These are phyloP conservation scores for Pungitius pungitius DNA, from an alignment of 2,113 vertebrate genomes.

Conservation along the genomic window DNA sequence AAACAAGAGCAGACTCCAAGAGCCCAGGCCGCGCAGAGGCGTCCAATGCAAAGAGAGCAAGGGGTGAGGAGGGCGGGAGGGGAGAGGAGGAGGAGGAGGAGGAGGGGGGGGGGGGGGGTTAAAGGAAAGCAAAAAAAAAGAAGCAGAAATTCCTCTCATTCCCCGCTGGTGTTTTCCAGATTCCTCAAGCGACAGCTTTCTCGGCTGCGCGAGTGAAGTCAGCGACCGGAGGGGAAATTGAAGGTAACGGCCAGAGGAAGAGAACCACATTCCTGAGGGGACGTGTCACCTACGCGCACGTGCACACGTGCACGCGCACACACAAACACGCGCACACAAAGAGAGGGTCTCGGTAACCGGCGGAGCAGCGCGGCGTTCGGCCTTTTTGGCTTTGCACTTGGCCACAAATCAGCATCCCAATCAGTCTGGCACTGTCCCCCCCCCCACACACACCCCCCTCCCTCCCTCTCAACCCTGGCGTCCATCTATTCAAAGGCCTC, in stretches of 20 bases:
- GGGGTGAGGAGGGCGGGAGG: conserved; percentile 37
- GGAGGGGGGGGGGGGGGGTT: conserved; percentile 52
- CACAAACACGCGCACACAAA: too few species aligned
- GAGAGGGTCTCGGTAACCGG: conserved; percentile 57
- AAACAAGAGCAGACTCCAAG: conserved; percentile 82
- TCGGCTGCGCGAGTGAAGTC: conserved; percentile 68
- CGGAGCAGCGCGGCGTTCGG: conserved; percentile 43
- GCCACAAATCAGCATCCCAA: conserved; percentile 8
- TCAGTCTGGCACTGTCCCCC: background rate
- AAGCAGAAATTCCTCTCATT: conserved; percentile 83
- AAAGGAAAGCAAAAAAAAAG: conserved; percentile 42
- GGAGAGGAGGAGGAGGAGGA: too few species aligned
- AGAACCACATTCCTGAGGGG: conserved; percentile 74
- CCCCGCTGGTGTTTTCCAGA: conserved; percentile 82
- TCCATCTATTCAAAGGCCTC: conserved; percentile 17
- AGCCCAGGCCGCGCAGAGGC: conserved; percentile 75
- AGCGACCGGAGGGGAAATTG: conserved; percentile 70
- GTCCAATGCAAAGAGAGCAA: conserved; percentile 81
- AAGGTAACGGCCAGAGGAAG: conserved; percentile 67
- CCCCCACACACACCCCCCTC: too few species aligned
- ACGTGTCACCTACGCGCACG: conserved; percentile 67
- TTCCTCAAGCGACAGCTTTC: conserved; percentile 75
- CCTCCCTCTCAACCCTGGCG: background rate
- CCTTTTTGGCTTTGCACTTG: background rate
- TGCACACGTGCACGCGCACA: too few species aligned